Evolutionary conservation across 2,888 invertebrate genomes (phyloP).

Genomic region (Drosophila formosana): DNA sequence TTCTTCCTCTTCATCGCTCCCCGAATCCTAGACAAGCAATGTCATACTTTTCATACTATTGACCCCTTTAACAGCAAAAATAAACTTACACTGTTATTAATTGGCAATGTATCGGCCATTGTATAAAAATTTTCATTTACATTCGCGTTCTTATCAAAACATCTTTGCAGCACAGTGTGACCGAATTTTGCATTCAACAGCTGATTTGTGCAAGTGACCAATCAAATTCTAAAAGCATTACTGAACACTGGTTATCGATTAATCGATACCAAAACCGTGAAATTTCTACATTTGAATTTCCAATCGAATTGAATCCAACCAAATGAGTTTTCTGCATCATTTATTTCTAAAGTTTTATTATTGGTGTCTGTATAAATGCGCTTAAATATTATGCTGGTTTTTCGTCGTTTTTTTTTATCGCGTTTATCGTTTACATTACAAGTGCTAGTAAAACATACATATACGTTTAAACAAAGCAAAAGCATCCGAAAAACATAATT

Average conservation of each 20-base stretch:
- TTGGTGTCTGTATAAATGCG: constrained; percentile 68
- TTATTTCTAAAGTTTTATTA: constrained; percentile 52
- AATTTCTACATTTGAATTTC: neutral
- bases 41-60: constrained; percentile 18
- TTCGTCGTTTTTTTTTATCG: constrained; percentile 30
- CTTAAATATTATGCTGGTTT: constrained; percentile 52
- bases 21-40: constrained; percentile 50
- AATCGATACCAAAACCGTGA: constrained; percentile 3
- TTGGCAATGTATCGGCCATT: constrained; percentile 46
- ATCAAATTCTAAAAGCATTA: neutral
- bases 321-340: constrained; percentile 22
- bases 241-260: constrained; percentile 1
- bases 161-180: constrained; percentile 34
- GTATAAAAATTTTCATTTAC: constrained; percentile 16
- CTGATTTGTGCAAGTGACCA: constrained; percentile 20
- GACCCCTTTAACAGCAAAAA: constrained; percentile 28
- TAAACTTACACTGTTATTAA: constrained; percentile 1
- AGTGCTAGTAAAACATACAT: constrained; percentile 50
- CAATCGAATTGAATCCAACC: neutral
- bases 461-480: constrained; percentile 45
- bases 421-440: constrained; percentile 44
- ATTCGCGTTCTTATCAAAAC: constrained; percentile 54
- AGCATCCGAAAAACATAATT: constrained; percentile 48
- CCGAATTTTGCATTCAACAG: constrained; percentile 44
- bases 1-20: constrained; percentile 86